Percentiles rank a stretch among this genome's conserved stretches.
Conservation (phyloP, 2,888 invertebrate species). For the Villa cingulata region DNA sequence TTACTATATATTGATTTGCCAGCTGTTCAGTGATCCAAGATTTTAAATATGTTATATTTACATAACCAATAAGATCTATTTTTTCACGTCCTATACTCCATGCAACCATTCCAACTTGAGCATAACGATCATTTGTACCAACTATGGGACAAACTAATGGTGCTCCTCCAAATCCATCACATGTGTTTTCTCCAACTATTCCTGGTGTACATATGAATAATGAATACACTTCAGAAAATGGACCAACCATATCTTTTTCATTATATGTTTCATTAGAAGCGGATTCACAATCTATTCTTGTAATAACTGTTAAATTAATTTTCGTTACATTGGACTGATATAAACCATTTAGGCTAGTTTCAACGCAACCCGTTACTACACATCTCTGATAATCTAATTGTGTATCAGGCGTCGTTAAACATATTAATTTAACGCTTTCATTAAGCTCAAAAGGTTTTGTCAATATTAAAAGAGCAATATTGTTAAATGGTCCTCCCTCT, state of each 20-base stretch:
- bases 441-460: slow-evolving; percentile 44
- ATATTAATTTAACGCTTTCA: slow-evolving; percentile 56
- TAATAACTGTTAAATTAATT: slow-evolving; percentile 55
- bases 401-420: slow-evolving; percentile 40
- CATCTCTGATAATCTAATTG: slow-evolving; percentile 30
- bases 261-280: no score
- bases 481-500: slow-evolving; percentile 52
- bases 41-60: slow-evolving; percentile 47
- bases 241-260: slow-evolving; percentile 53
- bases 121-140: slow-evolving; percentile 23
- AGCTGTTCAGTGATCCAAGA: slow-evolving; percentile 49
- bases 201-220: slow-evolving; percentile 70
- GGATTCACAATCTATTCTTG: slow-evolving; percentile 33
- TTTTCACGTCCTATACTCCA: slow-evolving; percentile 68
- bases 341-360: slow-evolving; percentile 34
- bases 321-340: slow-evolving; percentile 49
- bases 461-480: slow-evolving; percentile 56
- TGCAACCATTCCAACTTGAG: slow-evolving; percentile 41
- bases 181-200: slow-evolving; percentile 40
- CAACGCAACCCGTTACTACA: slow-evolving; percentile 26
- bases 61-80: slow-evolving; percentile 56
- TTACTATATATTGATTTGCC: no score
- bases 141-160: slow-evolving; percentile 53
- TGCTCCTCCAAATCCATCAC: slow-evolving; percentile 52
- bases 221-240: slow-evolving; percentile 45